A percentile compares a stretch with the other conserved stretches of the same genome.
These are phyloP conservation scores for Scrobipalpa costella DNA, from an alignment of 2,888 invertebrate genomes.

Conservation along the genomic window DNA sequence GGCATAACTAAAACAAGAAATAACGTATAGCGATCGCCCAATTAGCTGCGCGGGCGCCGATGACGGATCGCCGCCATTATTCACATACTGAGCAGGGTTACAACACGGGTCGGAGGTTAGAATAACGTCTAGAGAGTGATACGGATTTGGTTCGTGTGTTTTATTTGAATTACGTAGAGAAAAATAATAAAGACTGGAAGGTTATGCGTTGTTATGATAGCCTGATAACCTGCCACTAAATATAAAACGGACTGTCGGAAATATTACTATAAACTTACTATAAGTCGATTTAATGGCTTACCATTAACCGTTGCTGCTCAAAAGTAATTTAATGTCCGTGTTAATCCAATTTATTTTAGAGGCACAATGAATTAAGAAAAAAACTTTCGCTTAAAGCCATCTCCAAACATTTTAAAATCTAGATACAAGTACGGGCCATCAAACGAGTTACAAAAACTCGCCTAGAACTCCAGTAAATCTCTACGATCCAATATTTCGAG, in stretches of 20 bases:
- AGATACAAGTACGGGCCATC: background rate
- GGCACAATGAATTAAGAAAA: background rate
- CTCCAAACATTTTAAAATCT: background rate
- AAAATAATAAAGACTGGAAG: no score
- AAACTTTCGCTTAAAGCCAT: background rate
- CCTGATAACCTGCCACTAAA: no score
- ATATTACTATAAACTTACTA: no score
- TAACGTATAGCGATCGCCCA: slow-evolving; percentile 13
- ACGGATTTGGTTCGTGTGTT: background rate
- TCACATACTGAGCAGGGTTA: background rate
- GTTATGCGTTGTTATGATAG: no score
- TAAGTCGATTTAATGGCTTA: no score
- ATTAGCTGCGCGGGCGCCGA: slow-evolving; percentile 20
- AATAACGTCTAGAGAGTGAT: no score
- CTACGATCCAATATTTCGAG: slow-evolving; percentile 25
- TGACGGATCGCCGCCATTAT: slow-evolving; percentile 50
- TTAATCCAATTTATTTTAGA: no score
- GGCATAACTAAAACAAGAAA: slow-evolving; percentile 31
- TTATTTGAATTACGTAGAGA: background rate
- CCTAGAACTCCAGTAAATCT: background rate
- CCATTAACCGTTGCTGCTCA: no score
- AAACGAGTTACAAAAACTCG: background rate
- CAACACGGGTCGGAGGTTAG: slow-evolving; percentile 4
- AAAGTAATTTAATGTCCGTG: no score
- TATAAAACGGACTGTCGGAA: no score